phyloP scores from a whole-genome alignment of 2,888 invertebrate genomes.

The Petrolisthes manimaculis region DNA sequence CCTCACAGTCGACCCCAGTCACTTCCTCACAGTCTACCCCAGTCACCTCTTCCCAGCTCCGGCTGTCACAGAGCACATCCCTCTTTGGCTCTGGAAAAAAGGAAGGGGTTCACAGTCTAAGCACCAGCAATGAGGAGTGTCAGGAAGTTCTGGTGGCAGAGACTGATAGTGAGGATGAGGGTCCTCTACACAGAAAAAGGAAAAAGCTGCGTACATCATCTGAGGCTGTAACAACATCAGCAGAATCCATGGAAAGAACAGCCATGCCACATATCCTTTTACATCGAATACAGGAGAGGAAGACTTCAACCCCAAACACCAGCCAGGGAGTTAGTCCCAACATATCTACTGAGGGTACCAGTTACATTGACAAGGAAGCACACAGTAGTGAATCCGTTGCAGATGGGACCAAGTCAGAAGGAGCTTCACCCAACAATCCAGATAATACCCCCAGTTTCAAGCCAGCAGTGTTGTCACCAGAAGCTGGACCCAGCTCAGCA shows the following conservation, averaged over 20 bases:
- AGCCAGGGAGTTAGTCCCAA: slow-evolving; percentile 44
- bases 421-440: slow-evolving; percentile 23
- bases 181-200: slow-evolving; percentile 23
- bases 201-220: slow-evolving; percentile 33
- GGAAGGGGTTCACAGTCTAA: not conserved
- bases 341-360: slow-evolving; percentile 39
- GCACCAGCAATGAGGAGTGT: not conserved
- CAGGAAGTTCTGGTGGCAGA: slow-evolving; percentile 31
- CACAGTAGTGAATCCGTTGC: not conserved
- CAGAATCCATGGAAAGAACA: not conserved
- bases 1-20: slow-evolving; percentile 45
- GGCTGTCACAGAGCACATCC: slow-evolving; percentile 25
- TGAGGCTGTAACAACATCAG: not conserved
- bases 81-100: slow-evolving; percentile 38
- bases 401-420: slow-evolving; percentile 36
- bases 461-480: not conserved
- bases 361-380: slow-evolving; percentile 46
- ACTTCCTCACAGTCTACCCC: not conserved
- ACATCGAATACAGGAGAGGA: slow-evolving; percentile 1
- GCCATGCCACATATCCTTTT: not conserved
- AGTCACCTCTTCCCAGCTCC: not conserved
- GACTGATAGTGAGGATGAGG: slow-evolving; percentile 53
- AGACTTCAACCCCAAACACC: slow-evolving; percentile 53
- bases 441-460: not conserved
- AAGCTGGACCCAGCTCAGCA: not conserved